phyloP scores from a whole-genome alignment of 2,888 invertebrate species.

The Eupithecia dodoneata region DNA sequence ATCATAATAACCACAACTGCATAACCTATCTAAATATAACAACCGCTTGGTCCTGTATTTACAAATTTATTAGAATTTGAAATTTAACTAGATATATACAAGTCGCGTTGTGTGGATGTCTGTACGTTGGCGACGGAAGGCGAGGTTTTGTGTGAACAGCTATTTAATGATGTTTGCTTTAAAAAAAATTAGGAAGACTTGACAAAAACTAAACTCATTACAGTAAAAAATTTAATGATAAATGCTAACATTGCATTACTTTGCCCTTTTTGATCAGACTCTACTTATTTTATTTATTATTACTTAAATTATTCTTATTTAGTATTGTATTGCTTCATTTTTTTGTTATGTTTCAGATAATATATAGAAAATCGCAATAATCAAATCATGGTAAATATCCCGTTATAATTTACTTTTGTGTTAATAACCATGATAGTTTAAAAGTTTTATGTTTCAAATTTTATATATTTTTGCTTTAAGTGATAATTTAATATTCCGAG shows the following conservation, averaged over 20 bases:
- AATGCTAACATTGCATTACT: neutral
- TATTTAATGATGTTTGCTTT: neutral
- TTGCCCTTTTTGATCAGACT: neutral
- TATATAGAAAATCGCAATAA: too few species aligned
- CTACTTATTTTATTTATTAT: neutral
- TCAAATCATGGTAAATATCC: too few species aligned
- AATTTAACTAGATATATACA: constrained; percentile 81
- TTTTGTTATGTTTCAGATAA: too few species aligned
- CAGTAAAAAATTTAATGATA: neutral
- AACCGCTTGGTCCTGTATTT: constrained; percentile 78
- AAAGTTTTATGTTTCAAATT: too few species aligned
- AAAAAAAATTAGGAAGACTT: neutral
- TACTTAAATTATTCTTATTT: too few species aligned
- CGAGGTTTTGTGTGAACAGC: neutral
- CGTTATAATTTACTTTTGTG: too few species aligned
- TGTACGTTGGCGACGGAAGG: neutral
- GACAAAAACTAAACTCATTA: neutral
- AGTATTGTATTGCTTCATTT: too few species aligned
- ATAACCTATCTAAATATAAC: constrained; percentile 57
- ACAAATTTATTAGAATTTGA: constrained; percentile 68
- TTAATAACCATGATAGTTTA: too few species aligned
- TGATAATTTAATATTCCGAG: neutral
- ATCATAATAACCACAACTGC: constrained; percentile 48
- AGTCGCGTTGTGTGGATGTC: constrained; percentile 37
- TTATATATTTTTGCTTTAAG: too few species aligned